phyloP scores from a whole-genome alignment of 2,797 vertebrate species.

The Scarus forsteni region DNA sequence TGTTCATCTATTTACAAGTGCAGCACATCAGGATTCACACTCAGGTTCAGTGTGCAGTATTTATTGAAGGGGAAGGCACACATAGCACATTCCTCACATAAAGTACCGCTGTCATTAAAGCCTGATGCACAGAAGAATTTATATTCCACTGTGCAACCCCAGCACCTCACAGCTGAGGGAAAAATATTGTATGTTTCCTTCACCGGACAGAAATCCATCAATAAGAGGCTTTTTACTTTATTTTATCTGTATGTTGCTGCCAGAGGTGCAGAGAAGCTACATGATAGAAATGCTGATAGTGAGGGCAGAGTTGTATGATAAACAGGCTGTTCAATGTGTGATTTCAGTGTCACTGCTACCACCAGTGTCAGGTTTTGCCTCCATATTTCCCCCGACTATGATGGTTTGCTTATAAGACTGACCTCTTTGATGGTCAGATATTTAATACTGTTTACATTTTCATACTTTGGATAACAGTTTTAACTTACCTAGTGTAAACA shows the following conservation, averaged over 20 bases:
- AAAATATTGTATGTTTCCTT: constrained; percentile 29
- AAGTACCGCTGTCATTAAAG: constrained; percentile 60
- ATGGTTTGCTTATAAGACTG: background rate
- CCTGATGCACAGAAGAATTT: constrained; percentile 49
- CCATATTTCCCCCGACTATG: background rate
- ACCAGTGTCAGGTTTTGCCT: background rate
- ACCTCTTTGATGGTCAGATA: too few species aligned
- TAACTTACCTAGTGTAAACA: too few species aligned
- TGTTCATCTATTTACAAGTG: constrained; percentile 7
- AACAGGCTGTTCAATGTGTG: constrained; percentile 29
- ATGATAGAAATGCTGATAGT: constrained; percentile 24
- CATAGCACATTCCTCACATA: constrained; percentile 32
- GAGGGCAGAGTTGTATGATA: constrained; percentile 15
- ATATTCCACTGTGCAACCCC: constrained; percentile 27
- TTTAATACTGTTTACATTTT: too few species aligned
- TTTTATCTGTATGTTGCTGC: constrained; percentile 34
- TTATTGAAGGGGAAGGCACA: constrained; percentile 16
- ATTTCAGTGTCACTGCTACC: constrained; percentile 3
- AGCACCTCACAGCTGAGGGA: constrained; percentile 29
- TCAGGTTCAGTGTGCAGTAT: constrained; percentile 6
- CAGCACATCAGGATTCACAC: constrained; percentile 29
- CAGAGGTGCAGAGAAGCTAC: constrained; percentile 34
- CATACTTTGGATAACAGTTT: too few species aligned
- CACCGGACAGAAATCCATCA: constrained; percentile 27
- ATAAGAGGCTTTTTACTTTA: constrained; percentile 39